phyloP scores from a whole-genome alignment of 2,113 vertebrate species.

The Cygnus atratus region DNA sequence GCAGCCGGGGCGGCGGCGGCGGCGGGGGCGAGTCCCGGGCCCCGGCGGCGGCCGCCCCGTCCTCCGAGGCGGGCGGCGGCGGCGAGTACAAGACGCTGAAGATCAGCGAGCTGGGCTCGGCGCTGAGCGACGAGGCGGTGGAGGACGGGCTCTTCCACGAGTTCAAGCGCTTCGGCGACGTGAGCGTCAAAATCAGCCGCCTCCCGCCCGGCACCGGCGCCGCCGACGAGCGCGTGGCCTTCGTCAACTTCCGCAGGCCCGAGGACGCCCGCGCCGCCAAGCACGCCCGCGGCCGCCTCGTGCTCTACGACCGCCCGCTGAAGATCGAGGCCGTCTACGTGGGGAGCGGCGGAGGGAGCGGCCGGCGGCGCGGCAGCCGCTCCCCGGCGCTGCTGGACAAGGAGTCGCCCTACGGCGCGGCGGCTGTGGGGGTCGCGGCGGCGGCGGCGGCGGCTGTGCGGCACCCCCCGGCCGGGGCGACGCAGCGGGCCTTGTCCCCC shows the following conservation, averaged over 20 bases:
- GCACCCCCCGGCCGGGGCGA: conserved; percentile 72
- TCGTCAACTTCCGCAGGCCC: conserved; percentile 92
- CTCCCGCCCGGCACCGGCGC: conserved; percentile 69
- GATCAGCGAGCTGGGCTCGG: conserved; percentile 94
- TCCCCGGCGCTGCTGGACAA: conserved; percentile 86
- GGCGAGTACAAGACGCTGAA: conserved; percentile 95
- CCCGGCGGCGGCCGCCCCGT: conserved; percentile 21
- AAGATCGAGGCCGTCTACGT: conserved; percentile 94
- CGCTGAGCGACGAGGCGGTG: conserved; percentile 93
- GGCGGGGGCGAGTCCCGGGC: conserved; percentile 74
- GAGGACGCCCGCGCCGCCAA: conserved; percentile 94
- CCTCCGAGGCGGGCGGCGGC: conserved; percentile 59
- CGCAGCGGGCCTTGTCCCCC: conserved; percentile 88
- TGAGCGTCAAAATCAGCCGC: conserved; percentile 95
- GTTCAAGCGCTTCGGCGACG: conserved; percentile 95
- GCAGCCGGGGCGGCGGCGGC: conserved; percentile 76
- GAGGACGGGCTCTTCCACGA: conserved; percentile 98
- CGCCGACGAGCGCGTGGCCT: conserved; percentile 89
- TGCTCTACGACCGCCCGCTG: conserved; percentile 92
- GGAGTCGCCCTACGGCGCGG: conserved; percentile 69
- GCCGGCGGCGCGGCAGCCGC: conserved; percentile 86
- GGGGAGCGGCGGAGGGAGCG: conserved; percentile 72
- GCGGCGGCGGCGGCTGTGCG: conserved; percentile 78
- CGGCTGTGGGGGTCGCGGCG: conserved; percentile 65
- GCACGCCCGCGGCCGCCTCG: conserved; percentile 89